A percentile compares a stretch with the other conserved stretches of the same genome.
phyloP scores from a whole-genome alignment of 2,797 vertebrate genomes.

The Malurus splendens region DNA sequence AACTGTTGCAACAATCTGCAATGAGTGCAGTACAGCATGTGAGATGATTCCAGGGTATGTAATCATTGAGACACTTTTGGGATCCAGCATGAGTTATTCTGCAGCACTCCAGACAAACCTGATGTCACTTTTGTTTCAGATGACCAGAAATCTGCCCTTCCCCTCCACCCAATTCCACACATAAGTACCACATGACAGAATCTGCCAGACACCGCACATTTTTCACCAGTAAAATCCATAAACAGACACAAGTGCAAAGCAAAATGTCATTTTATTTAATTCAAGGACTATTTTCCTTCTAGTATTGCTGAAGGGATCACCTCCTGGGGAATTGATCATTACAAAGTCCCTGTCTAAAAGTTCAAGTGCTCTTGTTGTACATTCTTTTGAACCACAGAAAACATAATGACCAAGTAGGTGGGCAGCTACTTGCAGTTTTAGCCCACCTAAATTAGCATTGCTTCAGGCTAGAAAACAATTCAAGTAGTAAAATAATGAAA shows the following conservation, averaged over 20 bases:
- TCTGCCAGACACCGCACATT: neutral
- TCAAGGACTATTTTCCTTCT: constrained; percentile 66
- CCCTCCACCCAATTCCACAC: neutral
- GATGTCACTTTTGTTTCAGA: neutral
- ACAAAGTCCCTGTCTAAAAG: constrained; percentile 68
- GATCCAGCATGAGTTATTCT: neutral
- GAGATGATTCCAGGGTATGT: neutral
- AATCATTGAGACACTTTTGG: neutral
- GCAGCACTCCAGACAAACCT: neutral
- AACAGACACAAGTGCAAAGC: constrained; percentile 54
- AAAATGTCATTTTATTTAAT: constrained; percentile 71
- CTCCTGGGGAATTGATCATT: constrained; percentile 62
- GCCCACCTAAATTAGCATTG: constrained; percentile 53
- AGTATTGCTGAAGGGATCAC: constrained; percentile 68
- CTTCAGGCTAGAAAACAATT: constrained; percentile 65
- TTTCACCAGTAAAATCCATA: neutral
- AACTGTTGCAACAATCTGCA: neutral
- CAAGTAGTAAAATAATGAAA: constrained; percentile 58
- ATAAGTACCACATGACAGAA: neutral
- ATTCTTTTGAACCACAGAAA: constrained; percentile 69
- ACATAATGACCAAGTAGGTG: constrained; percentile 65
- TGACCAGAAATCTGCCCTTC: neutral
- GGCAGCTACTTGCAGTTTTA: constrained; percentile 56
- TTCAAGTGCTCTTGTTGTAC: constrained; percentile 71
- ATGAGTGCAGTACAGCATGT: neutral